These are phyloP conservation scores for Diplogasteroides magnus DNA, from an alignment of 1,140 invertebrate species.

Conservation along the genomic window DNA sequence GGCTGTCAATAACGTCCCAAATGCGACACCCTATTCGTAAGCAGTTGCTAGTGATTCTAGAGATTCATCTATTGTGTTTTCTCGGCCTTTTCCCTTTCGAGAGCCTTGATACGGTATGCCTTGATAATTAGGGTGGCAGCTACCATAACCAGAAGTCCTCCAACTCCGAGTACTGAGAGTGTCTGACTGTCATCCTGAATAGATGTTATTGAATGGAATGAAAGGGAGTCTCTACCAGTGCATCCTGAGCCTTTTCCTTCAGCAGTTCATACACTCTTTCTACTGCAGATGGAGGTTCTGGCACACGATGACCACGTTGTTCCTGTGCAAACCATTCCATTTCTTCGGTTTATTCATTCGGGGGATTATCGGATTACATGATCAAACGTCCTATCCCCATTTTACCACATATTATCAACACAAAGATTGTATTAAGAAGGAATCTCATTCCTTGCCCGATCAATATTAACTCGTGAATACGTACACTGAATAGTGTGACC, in stretches of 20 bases:
- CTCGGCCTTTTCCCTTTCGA: conserved; percentile 26
- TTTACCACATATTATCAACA: too few species aligned
- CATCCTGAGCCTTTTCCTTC: conserved; percentile 43
- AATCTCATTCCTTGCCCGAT: too few species aligned
- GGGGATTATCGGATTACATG: too few species aligned
- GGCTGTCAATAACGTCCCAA: too few species aligned
- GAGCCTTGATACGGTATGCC: conserved; percentile 42
- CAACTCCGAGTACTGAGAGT: conserved; percentile 45
- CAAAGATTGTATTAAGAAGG: too few species aligned
- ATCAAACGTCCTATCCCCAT: too few species aligned
- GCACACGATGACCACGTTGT: conserved; percentile 44
- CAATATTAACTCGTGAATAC: too few species aligned
- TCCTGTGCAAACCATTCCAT: too few species aligned
- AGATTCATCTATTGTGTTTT: background rate
- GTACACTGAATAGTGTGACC: too few species aligned
- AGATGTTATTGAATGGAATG: background rate
- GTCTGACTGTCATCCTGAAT: conserved; percentile 52
- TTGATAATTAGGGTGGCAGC: conserved; percentile 48
- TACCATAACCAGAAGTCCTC: conserved; percentile 51
- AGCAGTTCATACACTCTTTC: conserved; percentile 51
- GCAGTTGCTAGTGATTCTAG: too few species aligned
- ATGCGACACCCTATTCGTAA: too few species aligned
- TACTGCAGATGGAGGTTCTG: conserved; percentile 52
- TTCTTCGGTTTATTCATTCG: too few species aligned
- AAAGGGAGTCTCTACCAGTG: conserved; percentile 42